A percentile compares a stretch with the other conserved stretches of the same genome.
Conservation (phyloP, 2,888 invertebrate genomes). For the Diarsia rubi region DNA sequence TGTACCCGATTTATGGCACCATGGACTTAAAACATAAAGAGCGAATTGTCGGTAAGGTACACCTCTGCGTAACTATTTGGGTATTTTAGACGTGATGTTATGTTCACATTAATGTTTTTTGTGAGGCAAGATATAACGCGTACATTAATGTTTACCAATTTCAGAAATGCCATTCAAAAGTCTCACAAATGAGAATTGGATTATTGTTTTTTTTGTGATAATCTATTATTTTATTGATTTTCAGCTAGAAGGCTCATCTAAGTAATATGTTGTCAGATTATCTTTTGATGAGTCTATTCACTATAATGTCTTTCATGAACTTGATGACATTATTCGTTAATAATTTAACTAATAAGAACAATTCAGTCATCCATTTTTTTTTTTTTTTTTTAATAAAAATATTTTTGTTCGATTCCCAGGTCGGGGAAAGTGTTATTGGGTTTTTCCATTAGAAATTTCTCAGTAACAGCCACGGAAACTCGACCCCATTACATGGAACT, state of each 20-base stretch:
- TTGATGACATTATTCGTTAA: neutral
- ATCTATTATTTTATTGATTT: neutral
- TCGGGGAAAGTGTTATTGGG: too few relatives aligned
- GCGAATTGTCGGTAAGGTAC: neutral
- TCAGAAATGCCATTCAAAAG: neutral
- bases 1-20: neutral
- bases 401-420: too few relatives aligned
- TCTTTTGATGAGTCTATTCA: neutral
- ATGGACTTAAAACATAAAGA: neutral
- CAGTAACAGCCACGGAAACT: too few relatives aligned
- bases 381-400: too few relatives aligned
- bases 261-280: conserved; percentile 17
- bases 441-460: too few relatives aligned
- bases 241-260: neutral
- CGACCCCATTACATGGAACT: too few relatives aligned
- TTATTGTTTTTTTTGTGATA: neutral
- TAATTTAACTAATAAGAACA: too few relatives aligned
- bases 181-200: neutral
- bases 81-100: neutral
- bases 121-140: too few relatives aligned
- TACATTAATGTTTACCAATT: neutral
- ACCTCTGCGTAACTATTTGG: neutral
- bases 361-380: too few relatives aligned
- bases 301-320: neutral
- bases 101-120: neutral